Conservation (phyloP, 2,797 vertebrate genomes). For the Heterohyrax brucei region DNA sequence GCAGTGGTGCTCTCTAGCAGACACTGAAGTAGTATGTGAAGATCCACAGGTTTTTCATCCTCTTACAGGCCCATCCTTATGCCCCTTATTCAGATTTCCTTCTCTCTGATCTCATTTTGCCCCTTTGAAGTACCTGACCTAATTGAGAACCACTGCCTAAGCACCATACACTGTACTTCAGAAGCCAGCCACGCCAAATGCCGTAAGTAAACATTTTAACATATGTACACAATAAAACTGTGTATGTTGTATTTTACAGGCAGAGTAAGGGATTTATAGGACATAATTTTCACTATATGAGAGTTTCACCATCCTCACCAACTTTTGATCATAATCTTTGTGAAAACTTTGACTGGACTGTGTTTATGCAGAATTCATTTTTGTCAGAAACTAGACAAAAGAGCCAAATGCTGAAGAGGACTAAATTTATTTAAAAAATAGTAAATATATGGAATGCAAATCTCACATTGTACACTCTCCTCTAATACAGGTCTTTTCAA, state of each 20-base stretch:
- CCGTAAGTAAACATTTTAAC: neutral
- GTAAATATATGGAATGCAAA: neutral
- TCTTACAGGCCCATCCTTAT: neutral
- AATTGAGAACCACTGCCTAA: neutral
- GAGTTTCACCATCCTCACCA: conserved; percentile 21
- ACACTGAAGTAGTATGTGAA: neutral
- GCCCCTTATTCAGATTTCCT: neutral
- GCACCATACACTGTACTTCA: neutral
- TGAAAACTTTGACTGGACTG: neutral
- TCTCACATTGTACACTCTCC: conserved; percentile 10
- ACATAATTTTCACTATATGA: conserved; percentile 26
- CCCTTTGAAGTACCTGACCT: neutral
- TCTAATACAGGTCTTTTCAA: neutral
- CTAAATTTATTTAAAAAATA: neutral
- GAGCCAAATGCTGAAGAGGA: neutral
- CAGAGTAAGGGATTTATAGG: conserved; percentile 16
- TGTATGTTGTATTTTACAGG: neutral
- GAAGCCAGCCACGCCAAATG: neutral
- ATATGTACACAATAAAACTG: neutral
- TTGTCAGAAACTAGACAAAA: conserved; percentile 38
- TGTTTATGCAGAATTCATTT: conserved; percentile 27
- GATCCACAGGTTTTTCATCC: neutral
- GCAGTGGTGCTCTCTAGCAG: neutral
- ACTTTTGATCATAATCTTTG: conserved; percentile 18
- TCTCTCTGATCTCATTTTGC: neutral